Base-by-base conservation (phyloP, 2,888 invertebrate species). In the Rhingia rostrata region DNA sequence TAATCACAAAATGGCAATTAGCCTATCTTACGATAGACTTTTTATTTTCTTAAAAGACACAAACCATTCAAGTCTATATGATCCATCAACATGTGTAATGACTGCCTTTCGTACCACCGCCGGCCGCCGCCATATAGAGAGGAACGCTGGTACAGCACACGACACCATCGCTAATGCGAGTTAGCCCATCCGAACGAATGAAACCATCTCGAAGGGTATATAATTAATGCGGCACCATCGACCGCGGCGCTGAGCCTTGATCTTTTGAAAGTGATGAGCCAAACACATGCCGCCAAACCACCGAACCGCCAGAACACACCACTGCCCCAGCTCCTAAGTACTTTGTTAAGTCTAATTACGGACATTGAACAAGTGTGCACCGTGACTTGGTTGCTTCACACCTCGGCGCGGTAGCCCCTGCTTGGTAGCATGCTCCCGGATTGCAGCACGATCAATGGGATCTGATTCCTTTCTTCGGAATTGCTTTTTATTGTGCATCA, bases 381-480 rank as follows among this genome's bases (percentile, higher is more conserved):
- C 80, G 75, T 81, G 80, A 81, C 80, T 81, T 81, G 69, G 80
- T 75, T 81, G 64, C 81, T 81, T 81, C 81, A 81, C 81, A 81
- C 81, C 77, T 81, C 43, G 58, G 37, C 41, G 35, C 49, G 41
- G 45, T 60, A 51, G 61, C 43, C 63, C 58, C 49, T 70, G 61
- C 35, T 37, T 35, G 61, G 53, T 70, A 41, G 43, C 43, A 7
- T 41, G 35, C 22, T 30, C 30, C 4, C 30, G 9, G 9, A 6
- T 32, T 41, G 53, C 58, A 39, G 79, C 79, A 80, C 79, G 66
- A 79, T 66, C 58, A 39, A 64, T 73, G 41, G 56, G 54, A 61
- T 70, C 54, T n/a, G 43, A 69, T 61, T 70, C 12, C 72, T 35
- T 78, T 70, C 47, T 35, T 53, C n/a, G 47, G 47, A 10, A 30